Evolutionary conservation across 2,888 invertebrate species (phyloP).

Genomic region (Lepetodrilus schrolli): DNA sequence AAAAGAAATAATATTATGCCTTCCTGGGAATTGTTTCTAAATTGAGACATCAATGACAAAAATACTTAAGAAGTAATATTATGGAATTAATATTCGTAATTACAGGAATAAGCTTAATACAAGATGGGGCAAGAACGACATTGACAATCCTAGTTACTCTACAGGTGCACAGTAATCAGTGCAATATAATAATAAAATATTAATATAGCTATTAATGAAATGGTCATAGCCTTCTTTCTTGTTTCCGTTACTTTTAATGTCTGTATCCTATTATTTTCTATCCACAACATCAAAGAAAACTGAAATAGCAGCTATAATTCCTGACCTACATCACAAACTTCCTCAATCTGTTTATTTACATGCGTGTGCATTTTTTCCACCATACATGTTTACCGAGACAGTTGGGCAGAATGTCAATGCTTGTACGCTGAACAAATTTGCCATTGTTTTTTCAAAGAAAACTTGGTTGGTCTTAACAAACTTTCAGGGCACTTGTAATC

Average conservation of each 20-base stretch:
- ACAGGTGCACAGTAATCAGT: no score
- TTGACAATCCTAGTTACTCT: no score
- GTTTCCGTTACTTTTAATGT: background rate
- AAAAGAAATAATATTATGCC: no score
- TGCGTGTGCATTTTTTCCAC: background rate
- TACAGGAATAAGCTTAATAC: no score
- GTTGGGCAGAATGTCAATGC: constrained; percentile 14
- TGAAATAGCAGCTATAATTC: background rate
- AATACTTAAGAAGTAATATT: no score
- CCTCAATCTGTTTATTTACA: background rate
- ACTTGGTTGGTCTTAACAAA: background rate
- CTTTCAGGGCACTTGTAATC: background rate
- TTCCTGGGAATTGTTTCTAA: no score
- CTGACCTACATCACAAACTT: constrained; percentile 6
- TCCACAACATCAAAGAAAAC: constrained; percentile 3
- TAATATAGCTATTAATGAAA: no score
- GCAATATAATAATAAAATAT: no score
- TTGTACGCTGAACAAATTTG: constrained; percentile 8
- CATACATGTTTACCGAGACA: constrained; percentile 14
- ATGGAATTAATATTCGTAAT: no score
- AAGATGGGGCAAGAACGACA: no score
- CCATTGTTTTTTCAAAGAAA: constrained; percentile 19
- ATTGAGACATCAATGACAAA: no score
- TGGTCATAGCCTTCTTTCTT: background rate
- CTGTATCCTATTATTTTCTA: background rate